Conservation (phyloP, 92 coral and sea anemone genomes). For the Muricea muricata region DNA sequence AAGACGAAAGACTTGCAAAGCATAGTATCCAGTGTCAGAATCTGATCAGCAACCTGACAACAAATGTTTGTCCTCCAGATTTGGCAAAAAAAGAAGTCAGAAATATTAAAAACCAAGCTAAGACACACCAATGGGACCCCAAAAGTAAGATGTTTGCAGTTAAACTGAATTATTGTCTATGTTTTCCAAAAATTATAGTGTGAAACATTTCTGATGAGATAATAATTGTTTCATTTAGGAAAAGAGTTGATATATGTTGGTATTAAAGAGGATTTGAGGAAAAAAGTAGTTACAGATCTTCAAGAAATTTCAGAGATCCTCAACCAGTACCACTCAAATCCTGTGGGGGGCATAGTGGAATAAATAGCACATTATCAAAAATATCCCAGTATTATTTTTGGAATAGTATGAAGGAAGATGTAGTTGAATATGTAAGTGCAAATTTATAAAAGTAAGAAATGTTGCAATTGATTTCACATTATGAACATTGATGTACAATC, state of each 20-base stretch:
- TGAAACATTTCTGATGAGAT: not conserved
- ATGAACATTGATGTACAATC: not conserved
- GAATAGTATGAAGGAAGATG: slow-evolving; percentile 3
- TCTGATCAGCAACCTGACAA: not conserved
- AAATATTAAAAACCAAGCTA: slow-evolving; percentile 3
- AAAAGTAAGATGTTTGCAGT: not conserved
- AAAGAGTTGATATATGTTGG: slow-evolving; percentile 1
- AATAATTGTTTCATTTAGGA: not conserved
- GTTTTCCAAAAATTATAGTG: not conserved
- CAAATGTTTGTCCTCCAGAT: not conserved
- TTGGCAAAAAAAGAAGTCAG: slow-evolving; percentile 5
- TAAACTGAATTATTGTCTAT: not conserved
- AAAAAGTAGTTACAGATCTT: not conserved
- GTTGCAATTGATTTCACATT: no score
- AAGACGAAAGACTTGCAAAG: slow-evolving; percentile 3
- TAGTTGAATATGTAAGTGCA: slow-evolving; percentile 1
- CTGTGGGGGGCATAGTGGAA: slow-evolving; percentile 10
- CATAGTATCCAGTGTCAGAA: not conserved
- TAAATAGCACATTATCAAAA: not conserved
- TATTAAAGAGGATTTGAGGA: not conserved
- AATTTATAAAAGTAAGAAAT: not conserved
- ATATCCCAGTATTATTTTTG: not conserved
- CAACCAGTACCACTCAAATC: not conserved
- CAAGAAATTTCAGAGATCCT: not conserved
- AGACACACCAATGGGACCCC: slow-evolving; percentile 15